Conservation (phyloP, 1,140 invertebrate genomes). For the Drosophila insularis region DNA sequence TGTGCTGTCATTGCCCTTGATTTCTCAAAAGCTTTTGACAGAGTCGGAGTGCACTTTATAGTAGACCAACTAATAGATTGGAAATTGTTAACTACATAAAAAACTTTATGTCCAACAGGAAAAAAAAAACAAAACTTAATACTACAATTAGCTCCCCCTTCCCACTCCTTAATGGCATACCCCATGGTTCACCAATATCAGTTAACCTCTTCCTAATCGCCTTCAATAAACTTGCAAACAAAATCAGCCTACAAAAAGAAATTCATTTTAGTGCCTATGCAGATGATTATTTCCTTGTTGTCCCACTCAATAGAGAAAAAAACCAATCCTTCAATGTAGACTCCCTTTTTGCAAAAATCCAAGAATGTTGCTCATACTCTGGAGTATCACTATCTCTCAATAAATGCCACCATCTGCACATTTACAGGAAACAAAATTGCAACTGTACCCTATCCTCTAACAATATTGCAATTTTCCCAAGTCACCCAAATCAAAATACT, state of each 20-base stretch:
- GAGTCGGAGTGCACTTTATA: conserved; percentile 27
- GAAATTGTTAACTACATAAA: conserved; percentile 23
- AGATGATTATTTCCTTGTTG: no score
- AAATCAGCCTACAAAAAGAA: not conserved
- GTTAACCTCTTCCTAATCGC: conserved; percentile 37
- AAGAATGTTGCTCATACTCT: no score
- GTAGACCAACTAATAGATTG: conserved; percentile 26
- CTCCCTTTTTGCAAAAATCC: no score
- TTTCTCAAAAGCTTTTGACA: conserved; percentile 32
- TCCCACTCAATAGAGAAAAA: no score
- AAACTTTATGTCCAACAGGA: conserved; percentile 29
- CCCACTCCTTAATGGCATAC: conserved; percentile 26
- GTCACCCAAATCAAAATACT: no score
- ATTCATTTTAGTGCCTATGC: no score
- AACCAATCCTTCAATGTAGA: no score
- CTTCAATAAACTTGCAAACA: conserved; percentile 19
- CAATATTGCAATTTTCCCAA: conserved; percentile 6
- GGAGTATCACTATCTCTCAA: conserved; percentile 18
- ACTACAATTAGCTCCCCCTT: not conserved
- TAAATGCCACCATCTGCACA: conserved; percentile 31
- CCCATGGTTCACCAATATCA: conserved; percentile 38
- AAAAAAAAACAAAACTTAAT: conserved; percentile 14
- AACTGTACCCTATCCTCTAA: conserved; percentile 10
- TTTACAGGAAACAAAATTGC: no score
- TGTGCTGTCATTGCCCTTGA: conserved; percentile 16